Evolutionary conservation across 2,888 invertebrate species (phyloP), one percentile per base, ranked within the genome.

Genomic region (Synergus itoensis): DNA sequence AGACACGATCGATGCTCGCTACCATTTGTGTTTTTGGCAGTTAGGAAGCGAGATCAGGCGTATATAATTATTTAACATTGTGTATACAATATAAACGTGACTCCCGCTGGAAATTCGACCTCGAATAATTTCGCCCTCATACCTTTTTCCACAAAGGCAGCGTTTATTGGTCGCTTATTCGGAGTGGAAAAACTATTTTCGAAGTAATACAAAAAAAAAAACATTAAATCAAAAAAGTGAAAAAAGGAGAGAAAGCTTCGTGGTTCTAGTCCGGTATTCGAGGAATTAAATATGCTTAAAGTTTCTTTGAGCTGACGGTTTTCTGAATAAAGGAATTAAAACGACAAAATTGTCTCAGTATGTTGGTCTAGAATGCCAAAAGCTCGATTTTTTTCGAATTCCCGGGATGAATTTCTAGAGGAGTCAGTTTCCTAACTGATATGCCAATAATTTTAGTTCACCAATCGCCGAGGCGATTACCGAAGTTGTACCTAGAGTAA

Each of bases 101-200:
- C 83, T 83, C 81, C 83, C 86, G 83, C 87, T 86, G 86, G 86
- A 88, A 83, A 88, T 85, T 84, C 88, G 86, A 82, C n/a, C 43
- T 18, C 12, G 16, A 67, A n/a, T 48, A 53, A n/a, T 73, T 73
- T 48, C 28, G 14, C 60, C 14, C 28, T 28, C 36, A 40, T 36
- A 21, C 11, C 11, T 73, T 53, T 73, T 65, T 36, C 41, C 41
- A 65, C 41, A 40, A 16, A 41, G 65, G 65, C 40, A 65, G 40
- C 36, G 16, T 53, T n/a, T 53, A n/a, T 73, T 69, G 69, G 69
- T 69, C 45, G 43, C 48, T 53, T 28, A n/a, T 12, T 11, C 9
- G n/a, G 14, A 48, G 36, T 28, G 21, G 9, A 48, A 69, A 65
- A 69, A 69, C 45, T 69, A 64, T 41, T 36, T 41, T n/a, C 5